Evolutionary conservation across 2,888 invertebrate species (phyloP).

Genomic region (Carabus problematicus): DNA sequence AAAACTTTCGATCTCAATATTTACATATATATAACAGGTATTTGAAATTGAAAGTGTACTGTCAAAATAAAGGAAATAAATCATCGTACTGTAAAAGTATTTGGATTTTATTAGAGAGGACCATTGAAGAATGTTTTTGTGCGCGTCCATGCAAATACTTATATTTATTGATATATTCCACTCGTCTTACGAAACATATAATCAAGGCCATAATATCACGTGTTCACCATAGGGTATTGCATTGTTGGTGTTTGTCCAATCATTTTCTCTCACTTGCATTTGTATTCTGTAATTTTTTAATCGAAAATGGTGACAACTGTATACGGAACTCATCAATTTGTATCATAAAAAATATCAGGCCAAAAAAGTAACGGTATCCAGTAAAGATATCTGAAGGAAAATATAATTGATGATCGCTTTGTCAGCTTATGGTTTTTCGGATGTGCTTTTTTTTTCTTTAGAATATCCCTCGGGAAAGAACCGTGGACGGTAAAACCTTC

Average conservation of each 20-base stretch:
- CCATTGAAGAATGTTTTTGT: no score
- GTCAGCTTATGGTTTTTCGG: slow-evolving; percentile 32
- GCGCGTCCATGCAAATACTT: no score
- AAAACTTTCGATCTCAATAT: neutral
- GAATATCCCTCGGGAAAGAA: slow-evolving; percentile 10
- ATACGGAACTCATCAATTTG: neutral
- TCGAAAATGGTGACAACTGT: neutral
- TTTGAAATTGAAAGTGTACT: neutral
- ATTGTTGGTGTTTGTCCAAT: neutral
- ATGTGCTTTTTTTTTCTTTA: slow-evolving; percentile 33
- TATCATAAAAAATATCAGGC: no score
- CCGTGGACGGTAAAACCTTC: no score
- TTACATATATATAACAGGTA: neutral
- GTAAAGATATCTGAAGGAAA: slow-evolving; percentile 15
- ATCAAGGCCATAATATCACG: no score
- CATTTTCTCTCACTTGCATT: no score
- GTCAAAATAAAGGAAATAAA: no score
- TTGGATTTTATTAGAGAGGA: no score
- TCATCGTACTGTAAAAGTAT: no score
- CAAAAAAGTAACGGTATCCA: no score
- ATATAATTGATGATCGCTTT: slow-evolving; percentile 39
- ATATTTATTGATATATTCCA: no score
- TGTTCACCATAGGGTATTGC: neutral
- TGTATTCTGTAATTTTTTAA: neutral
- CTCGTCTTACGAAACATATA: no score